These are phyloP conservation scores for Arrhamphus sclerolepis DNA, from an alignment of 2,797 vertebrate species.

Conservation along the genomic window DNA sequence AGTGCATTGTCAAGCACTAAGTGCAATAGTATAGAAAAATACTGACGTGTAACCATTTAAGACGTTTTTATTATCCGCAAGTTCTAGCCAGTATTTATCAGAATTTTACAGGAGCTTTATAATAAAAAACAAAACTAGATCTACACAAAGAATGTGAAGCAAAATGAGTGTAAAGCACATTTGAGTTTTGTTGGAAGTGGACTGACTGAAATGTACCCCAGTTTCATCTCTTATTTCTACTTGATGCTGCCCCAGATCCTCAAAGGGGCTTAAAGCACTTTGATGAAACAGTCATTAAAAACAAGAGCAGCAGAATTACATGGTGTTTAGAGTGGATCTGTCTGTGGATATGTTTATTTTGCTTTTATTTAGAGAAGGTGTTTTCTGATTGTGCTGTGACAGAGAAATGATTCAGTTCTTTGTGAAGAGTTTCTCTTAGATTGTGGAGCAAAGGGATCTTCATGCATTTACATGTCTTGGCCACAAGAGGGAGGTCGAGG, in stretches of 20 bases:
- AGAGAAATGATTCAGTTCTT: no score
- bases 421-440: no score
- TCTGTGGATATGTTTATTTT: background rate
- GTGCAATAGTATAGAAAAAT: conserved; percentile 63
- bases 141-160: conserved; percentile 17
- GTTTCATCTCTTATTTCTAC: conserved; percentile 31
- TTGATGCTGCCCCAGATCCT: conserved; percentile 17
- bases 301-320: conserved; percentile 5
- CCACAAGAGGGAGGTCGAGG: conserved; percentile 31
- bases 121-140: background rate
- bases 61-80: conserved; percentile 37
- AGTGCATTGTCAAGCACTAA: conserved; percentile 18
- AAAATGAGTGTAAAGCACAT: conserved; percentile 21
- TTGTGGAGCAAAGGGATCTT: background rate
- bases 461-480: conserved; percentile 8
- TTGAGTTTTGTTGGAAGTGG: conserved; percentile 4
- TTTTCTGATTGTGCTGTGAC: conserved; percentile 30
- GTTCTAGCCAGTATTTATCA: conserved; percentile 30
- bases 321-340: conserved; percentile 3
- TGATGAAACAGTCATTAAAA: conserved; percentile 18
- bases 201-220: conserved; percentile 22
- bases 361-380: background rate
- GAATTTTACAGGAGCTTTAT: conserved; percentile 37
- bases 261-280: conserved; percentile 56
- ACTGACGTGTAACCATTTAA: conserved; percentile 38